These are phyloP conservation scores for Gulo gulo DNA, from an alignment of 2,113 vertebrate genomes.

Conservation along the genomic window DNA sequence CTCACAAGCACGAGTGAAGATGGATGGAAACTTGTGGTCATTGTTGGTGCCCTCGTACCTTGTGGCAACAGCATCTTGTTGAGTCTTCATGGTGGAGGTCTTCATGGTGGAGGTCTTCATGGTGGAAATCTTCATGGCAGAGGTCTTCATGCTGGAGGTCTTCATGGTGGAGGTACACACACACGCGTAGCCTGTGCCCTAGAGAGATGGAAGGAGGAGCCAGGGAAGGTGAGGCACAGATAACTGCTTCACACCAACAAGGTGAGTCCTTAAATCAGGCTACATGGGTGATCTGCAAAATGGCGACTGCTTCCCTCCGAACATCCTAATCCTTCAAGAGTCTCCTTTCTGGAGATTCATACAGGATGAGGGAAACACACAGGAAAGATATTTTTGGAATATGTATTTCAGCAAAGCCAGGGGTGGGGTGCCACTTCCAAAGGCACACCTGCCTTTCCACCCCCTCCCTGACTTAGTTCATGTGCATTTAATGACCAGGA, in stretches of 20 bases:
- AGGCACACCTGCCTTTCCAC: too few species aligned
- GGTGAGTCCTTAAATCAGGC: background rate
- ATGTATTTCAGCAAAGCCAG: too few species aligned
- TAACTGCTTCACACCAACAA: accelerated
- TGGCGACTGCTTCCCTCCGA: accelerated
- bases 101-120: too few species aligned
- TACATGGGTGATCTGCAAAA: background rate
- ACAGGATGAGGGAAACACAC: background rate
- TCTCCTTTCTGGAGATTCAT: background rate
- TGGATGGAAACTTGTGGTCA: background rate
- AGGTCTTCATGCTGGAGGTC: background rate
- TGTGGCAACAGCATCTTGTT: too few species aligned
- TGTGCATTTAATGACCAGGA: too few species aligned
- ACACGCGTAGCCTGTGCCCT: accelerated
- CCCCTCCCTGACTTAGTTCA: background rate
- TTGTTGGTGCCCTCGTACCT: background rate
- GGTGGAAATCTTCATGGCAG: too few species aligned
- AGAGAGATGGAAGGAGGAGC: background rate
- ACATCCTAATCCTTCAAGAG: background rate
- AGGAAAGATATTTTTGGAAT: background rate
- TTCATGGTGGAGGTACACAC: too few species aligned
- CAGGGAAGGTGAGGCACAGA: accelerated
- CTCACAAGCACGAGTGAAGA: background rate
- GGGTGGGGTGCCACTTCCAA: background rate
- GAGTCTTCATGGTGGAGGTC: background rate